Evolutionary conservation across 2,797 vertebrate genomes (phyloP), one percentile per base, ranked within the genome.

Genomic region (Melanotaenia parkinsoni): DNA sequence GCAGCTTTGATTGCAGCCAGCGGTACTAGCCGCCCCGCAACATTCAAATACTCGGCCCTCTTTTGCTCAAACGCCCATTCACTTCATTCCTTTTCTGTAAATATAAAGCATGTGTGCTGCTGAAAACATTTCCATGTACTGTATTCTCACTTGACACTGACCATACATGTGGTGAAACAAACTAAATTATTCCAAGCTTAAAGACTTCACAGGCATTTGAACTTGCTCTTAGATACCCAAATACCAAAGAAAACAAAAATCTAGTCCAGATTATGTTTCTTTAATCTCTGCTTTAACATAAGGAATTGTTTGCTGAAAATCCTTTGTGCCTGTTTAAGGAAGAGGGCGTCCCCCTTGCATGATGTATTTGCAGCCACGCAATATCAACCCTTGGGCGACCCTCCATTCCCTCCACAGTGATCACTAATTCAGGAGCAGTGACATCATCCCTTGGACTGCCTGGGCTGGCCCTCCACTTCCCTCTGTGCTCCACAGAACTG

Each of bases 371-470:
- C 58, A 76, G 45, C 67, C 61, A 35, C 40, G 30, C 60, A 54
- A 77, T 73, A 72, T 2, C 3, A 47, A 86, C 84, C 87, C 50
- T 63, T 58, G 57, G 16, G 50, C 70, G 83, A 91, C 83, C 86
- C 68, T 80, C 63, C 74, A 26, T 56, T 81, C 63, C 82, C 32
- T 33, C 32, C 32, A 33, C 63, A 75, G 66, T 63, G 74, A 89
- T 85, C 67, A 59, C 78, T 80, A 73, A 84, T 70, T 87, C 79
- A 86, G 76, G 72, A 85, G 82, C 40, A 57, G 69, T 90, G 88
- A 90, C 88, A 81, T 91, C 90, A 89, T 81, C 63, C 57, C 74
- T 57, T 71, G 12, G 35, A 65, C 62, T 38, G 80, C 38, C 68
- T 37, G 59, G 47, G 68, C 77, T 37, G 57, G 53, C 70, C 73